Base-by-base conservation (phyloP, 2,113 vertebrate species). In the Tretioscincus oriximinensis region DNA sequence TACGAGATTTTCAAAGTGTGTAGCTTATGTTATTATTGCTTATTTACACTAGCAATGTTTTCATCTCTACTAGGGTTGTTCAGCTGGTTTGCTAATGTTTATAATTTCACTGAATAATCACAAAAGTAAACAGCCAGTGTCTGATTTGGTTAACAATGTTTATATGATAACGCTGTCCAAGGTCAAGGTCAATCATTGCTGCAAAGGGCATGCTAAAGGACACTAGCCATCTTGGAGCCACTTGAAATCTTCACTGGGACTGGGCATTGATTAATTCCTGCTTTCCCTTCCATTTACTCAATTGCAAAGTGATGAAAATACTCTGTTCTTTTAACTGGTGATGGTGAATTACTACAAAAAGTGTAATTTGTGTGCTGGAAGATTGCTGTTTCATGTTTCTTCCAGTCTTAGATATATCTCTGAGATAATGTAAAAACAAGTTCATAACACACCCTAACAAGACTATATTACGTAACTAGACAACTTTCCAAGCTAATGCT, bases 31-130 rank as follows among this genome's bases (percentile, higher is more conserved):
- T 66, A 66, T 66, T 45, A 65, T 29, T 63, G 41, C 58, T 77
- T 66, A 51, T 78, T 78, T 68, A 58, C 29, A 51, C 75, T 65
- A 68, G 64, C 65, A 77, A 21, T 24, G 7, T 29, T 68, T 64
- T 45, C 74, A 45, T 64, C 24, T 76, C 16, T 26, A 28, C 9
- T 35, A 14, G 41, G 14, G 11, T 58, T 78, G 65, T 35, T 68
- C 28, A 54, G 28, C 47, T 58, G 76, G 47, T 35, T 76, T 78
- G 21, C 65, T 78, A 68, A 58, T 54, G 47, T 78, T 68, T 78
- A 68, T 68, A 54, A 78, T 68, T 76, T 65, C 14, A 65, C 64
- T 54, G 28, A 26, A 7, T 54, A 54, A 77, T 22, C 24, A 68
- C 67, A 54, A 68, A 65, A 54, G 47, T 35, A 35, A 14, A 26